Evolutionary conservation across 2,797 vertebrate species (phyloP).

Genomic region (Catostomus latipinnis): DNA sequence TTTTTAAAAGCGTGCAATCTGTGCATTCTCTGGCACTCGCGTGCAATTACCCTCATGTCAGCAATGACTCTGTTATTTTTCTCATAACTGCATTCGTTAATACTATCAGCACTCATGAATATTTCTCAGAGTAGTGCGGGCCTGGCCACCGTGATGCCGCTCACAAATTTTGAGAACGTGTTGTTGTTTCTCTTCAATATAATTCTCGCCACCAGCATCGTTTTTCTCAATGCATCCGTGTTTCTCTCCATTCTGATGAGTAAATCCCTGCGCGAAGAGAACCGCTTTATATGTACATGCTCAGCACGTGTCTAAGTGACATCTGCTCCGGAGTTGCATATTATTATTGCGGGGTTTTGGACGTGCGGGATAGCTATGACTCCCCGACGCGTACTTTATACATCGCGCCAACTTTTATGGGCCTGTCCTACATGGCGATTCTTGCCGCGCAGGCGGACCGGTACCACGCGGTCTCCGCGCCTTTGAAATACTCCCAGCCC

Average conservation of each 20-base stretch:
- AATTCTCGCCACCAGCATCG: constrained; percentile 66
- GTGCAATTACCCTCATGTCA: no score
- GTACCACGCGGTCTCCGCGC: constrained; percentile 76
- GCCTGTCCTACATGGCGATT: constrained; percentile 80
- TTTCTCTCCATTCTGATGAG: constrained; percentile 71
- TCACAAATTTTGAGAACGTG: constrained; percentile 71
- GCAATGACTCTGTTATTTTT: no score
- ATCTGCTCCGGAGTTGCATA: constrained; percentile 78
- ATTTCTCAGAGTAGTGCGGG: no score
- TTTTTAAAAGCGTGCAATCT: no score
- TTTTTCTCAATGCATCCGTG: constrained; percentile 77
- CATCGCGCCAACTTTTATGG: constrained; percentile 77
- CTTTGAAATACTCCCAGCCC: constrained; percentile 74
- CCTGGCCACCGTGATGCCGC: no score
- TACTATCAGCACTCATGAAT: no score
- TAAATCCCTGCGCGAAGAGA: constrained; percentile 74
- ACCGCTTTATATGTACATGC: constrained; percentile 84
- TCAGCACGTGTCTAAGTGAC: constrained; percentile 82
- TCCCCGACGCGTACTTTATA: constrained; percentile 74
- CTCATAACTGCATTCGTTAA: no score
- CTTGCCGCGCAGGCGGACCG: constrained; percentile 81
- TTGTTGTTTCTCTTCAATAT: constrained; percentile 75
- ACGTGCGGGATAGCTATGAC: constrained; percentile 70
- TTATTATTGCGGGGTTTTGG: constrained; percentile 76
- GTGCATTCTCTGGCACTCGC: no score